Evolutionary conservation across 2,888 invertebrate species (phyloP), one percentile per base, ranked within the genome.

Genomic region (Cataglyphis cursor): DNA sequence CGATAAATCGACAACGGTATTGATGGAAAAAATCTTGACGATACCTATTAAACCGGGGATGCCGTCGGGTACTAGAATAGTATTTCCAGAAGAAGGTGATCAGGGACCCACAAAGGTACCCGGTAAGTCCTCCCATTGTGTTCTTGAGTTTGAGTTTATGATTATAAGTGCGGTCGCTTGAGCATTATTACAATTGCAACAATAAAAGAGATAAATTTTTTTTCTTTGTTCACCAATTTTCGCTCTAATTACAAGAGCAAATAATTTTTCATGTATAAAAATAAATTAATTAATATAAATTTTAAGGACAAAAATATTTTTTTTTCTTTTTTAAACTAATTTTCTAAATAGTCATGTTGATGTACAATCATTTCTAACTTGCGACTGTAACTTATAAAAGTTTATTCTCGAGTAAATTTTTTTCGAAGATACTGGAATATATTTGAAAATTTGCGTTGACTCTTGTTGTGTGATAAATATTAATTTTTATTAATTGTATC

Each of bases 51-150:
- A 96, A 86, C 97, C 97, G 0, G 98, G 98, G 0, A 96, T 97
- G 74, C 96, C 96, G 76, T 95, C 96, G 0, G 97, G 97, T 15
- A 97, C 97, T 0, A 96, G 97, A 92, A 96, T 97, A 68, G 95
- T 96, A 85, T 98, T 98, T 92, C 96, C 96, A 54, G 97, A 97
- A 91, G 97, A 97, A 94, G 98, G 98, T 0, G 98, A 98, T 94
- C 97, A 97, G 90, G 96, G 97, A 38, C 97, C 97, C 0, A 96
- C 97, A 3, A 96, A 96, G 90, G 96, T 97, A 88, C 97, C 97
- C 85, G 96, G 96, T 96, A 91, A 90, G 75, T 84, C 78, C 35
- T 59, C 54, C 28, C 59, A 76, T 54, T 38, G 41, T 9, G 15
- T 57, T 15, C 54, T 72, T 44, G 24, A 80, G 21, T 72, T 70